phyloP scores from a whole-genome alignment of 2,113 vertebrate genomes.

The Elachura formosa region DNA sequence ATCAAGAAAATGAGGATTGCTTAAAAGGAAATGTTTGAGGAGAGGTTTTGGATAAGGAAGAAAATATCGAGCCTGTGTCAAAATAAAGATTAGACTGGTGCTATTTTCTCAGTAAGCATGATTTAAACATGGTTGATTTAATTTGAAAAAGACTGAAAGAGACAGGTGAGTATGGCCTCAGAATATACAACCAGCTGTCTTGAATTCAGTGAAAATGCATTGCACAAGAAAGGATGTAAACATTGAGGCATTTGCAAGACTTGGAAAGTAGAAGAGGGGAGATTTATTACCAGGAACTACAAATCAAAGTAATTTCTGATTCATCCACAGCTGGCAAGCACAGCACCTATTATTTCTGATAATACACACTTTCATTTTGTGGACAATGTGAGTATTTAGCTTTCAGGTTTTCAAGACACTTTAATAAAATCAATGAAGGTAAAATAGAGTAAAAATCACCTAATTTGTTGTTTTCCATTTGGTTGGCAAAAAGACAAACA shows the following conservation, averaged over 20 bases:
- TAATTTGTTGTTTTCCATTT: not conserved
- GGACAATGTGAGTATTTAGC: not conserved
- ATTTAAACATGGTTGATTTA: not conserved
- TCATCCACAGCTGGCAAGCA: not conserved
- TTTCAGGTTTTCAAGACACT: conserved; percentile 10
- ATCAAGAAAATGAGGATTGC: not conserved
- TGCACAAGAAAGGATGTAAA: not conserved
- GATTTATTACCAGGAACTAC: not conserved
- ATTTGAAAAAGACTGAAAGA: not conserved
- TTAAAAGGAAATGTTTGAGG: not conserved
- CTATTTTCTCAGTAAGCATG: not conserved
- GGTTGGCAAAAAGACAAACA: not conserved
- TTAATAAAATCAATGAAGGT: conserved; percentile 17
- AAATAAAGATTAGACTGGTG: not conserved
- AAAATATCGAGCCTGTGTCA: not conserved
- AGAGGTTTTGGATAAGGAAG: not conserved
- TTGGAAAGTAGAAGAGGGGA: not conserved
- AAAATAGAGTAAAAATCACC: not conserved
- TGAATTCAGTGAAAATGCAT: not conserved
- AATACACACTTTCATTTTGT: not conserved
- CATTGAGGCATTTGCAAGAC: not conserved
- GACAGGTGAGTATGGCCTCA: not conserved
- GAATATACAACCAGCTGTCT: not conserved
- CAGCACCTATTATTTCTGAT: not conserved
- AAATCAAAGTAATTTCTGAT: not conserved